Conservation (phyloP, 2,113 vertebrate genomes). For the Lamprotornis superbus region DNA sequence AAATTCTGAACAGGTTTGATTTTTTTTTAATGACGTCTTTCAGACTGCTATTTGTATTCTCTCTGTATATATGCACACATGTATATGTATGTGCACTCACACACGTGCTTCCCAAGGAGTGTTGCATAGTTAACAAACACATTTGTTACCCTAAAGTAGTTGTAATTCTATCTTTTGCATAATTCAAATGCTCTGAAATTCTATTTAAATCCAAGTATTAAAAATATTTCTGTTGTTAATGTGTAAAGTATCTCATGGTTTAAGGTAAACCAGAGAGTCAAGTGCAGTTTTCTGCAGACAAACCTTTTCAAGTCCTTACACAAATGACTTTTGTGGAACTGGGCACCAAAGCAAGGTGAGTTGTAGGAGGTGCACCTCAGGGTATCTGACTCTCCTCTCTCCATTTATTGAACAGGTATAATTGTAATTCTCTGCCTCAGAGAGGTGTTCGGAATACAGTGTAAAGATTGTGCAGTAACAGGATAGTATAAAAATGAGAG, state of each 20-base stretch:
- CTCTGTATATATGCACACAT: neutral
- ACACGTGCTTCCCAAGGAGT: neutral
- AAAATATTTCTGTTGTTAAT: neutral
- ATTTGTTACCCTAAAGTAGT: neutral
- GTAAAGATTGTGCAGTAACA: neutral
- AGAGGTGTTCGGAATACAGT: neutral
- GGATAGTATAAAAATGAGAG: neutral
- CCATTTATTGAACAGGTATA: neutral
- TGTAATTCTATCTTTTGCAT: neutral
- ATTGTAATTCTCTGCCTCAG: neutral
- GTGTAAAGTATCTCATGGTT: neutral
- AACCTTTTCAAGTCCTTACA: neutral
- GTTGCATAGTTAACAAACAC: neutral
- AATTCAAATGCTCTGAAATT: neutral
- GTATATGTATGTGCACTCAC: neutral
- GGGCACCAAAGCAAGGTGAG: neutral
- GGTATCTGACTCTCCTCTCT: neutral
- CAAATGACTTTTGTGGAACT: neutral
- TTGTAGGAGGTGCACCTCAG: neutral
- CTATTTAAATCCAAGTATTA: neutral
- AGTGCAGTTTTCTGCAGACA: neutral
- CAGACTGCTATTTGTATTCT: neutral
- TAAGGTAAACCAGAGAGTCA: neutral
- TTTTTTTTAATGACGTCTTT: neutral
- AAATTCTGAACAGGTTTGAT: neutral